These are phyloP conservation scores for Laticauda laticaudata DNA, from an alignment of 2,113 vertebrate species.

Conservation along the genomic window DNA sequence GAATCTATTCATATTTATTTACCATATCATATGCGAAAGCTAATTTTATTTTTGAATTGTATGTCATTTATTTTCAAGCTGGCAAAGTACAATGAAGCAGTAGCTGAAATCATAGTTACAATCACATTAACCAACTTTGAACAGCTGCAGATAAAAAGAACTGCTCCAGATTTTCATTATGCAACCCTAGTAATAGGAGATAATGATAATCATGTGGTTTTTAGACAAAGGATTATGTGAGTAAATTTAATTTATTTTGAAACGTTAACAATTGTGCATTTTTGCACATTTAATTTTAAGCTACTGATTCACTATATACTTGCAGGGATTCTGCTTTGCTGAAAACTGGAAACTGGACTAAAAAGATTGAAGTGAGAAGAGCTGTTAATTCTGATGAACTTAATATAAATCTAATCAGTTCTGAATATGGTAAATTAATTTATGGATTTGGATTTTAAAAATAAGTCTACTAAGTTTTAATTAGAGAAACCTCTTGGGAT, in stretches of 20 bases:
- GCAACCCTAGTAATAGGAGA: constrained; percentile 86
- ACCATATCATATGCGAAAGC: neutral
- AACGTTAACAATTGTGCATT: constrained; percentile 15
- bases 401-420: constrained; percentile 90
- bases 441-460: constrained; percentile 41
- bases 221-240: constrained; percentile 86
- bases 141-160: constrained; percentile 83
- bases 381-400: constrained; percentile 81
- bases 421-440: constrained; percentile 86
- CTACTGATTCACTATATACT: constrained; percentile 15
- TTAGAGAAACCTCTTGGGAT: constrained; percentile 35
- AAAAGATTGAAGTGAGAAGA: constrained; percentile 86
- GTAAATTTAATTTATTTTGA: constrained; percentile 47
- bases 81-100: constrained; percentile 76
- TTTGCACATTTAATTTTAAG: constrained; percentile 18
- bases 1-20: neutral
- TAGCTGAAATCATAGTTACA: constrained; percentile 86
- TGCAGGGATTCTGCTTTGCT: constrained; percentile 83
- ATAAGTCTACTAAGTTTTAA: constrained; percentile 17
- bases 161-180: constrained; percentile 83
- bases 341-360: constrained; percentile 85
- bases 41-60: neutral
- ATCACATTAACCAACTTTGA: constrained; percentile 85
- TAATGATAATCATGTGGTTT: constrained; percentile 86
- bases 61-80: constrained; percentile 70